Base-by-base conservation (phyloP, 2,888 invertebrate species). In the Abrostola tripartita region DNA sequence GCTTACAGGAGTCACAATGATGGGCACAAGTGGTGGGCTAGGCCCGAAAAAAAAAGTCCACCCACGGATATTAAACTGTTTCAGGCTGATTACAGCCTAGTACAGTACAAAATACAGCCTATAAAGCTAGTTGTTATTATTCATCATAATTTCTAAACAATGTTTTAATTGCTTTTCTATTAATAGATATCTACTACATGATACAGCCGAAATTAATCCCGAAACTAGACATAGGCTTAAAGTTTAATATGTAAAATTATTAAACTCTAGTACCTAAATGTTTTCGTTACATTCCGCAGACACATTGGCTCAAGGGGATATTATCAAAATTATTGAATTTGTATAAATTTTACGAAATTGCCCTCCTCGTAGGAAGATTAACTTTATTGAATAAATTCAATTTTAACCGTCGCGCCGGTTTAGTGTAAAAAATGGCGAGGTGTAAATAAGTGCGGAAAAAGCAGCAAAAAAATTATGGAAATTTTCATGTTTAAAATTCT, bases 261-360 rank as follows among this genome's bases (percentile, higher is more conserved):
- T 7, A 49, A 49, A 24, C 10, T 5, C 35, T 35, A 24, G 37
- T 6, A n/a, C n/a, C n/a, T n/a, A 50, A 67, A 67, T 63, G 51
- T 56, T 57, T 37, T 44, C 52, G 24, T 10, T 11, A 37, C 36
- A 9, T 44, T 14, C 44, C n/a, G 55, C 65, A 67, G 64, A 54
- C 65, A 53, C 11, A 64, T 71, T 68, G 52, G 51, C 14, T 63
- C 62, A 56, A 10, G 44, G 14, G 57, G 52, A 61, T 61, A 69
- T 61, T 59, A 68, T 61, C 6, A 60, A 64, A 65, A 63, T 68
- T 37, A 78, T 74, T 69, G 51, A 71, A 76, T 78, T 69, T 74
- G 37, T 62, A 59, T 65, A 67, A 71, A 68, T 68, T 71, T 53
- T 37, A 9, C 56, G 35, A 63, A 65, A 76, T 78, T 74, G 65